Evolutionary conservation across 2,888 invertebrate species (phyloP), one percentile per base, ranked within the genome.

Genomic region (Dermolepida albohirtum): DNA sequence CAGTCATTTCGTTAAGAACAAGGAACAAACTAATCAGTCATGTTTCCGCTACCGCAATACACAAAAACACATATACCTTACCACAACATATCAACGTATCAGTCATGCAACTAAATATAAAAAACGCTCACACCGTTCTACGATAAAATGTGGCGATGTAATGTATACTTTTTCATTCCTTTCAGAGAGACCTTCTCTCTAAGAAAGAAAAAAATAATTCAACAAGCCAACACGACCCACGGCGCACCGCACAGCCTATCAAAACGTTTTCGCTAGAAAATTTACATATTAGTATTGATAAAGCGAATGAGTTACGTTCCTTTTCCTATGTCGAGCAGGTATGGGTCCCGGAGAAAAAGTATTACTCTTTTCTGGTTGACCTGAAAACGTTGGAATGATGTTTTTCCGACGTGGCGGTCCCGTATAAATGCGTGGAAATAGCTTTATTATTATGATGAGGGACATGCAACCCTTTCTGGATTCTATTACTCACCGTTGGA

Each of bases 251-350:
- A 8, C 43, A 34, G 34, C 49, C 59, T 59, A 59, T 47, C 59
- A 47, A 59, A 62, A 62, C 47, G 59, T 47, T 62, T 62, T 62
- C 59, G 49, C 47, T n/a, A 6, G 34, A 49, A 43, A 49, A 62
- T 62, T 62, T 62, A 34, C 59, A 62, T 62, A 47, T 62, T 62
- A 49, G 47, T 62, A 62, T 62, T 62, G 59, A 62, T 62, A 62
- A 62, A 62, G 59, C 47, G 47, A 34, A 62, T 62, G 59, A 62
- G 47, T 62, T 62, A 47, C 14, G 8, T 14, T 47, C 12, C 17
- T 16, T 47, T 47, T 17, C 22, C 22, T 22, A 22, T 22, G 27
- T 2, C 22, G 7, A 8, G 17, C n/a, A 22, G 50, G n/a, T 14
- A 17, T 47, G 12, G 44, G 17, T 10, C 34, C 34, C 34, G 8